These are phyloP conservation scores for Delia radicum DNA, from an alignment of 1,140 invertebrate genomes.

Conservation along the genomic window DNA sequence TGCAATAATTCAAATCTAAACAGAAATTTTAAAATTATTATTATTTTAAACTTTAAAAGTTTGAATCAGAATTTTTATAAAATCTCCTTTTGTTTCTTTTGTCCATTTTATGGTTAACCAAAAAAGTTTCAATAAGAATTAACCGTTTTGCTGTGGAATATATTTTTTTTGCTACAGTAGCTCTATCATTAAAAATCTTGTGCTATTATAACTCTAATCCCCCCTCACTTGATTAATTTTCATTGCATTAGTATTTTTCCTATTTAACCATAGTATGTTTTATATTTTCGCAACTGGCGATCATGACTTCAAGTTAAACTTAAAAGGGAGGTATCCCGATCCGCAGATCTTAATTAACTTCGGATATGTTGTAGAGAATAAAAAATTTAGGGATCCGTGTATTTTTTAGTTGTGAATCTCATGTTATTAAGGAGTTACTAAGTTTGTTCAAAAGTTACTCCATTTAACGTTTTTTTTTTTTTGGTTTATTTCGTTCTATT, in stretches of 20 bases:
- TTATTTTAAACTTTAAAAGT: background rate
- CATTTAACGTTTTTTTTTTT: no score
- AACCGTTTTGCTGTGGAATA: background rate
- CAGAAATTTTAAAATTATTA: background rate
- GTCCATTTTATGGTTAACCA: no score
- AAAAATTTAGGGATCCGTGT: no score
- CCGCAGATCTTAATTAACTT: no score
- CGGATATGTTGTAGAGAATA: no score
- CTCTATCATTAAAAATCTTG: background rate
- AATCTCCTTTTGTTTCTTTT: no score
- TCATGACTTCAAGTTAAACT: constrained; percentile 21
- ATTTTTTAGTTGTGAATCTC: no score
- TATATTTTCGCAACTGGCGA: constrained; percentile 15
- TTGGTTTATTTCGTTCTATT: no score
- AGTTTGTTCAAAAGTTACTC: no score
- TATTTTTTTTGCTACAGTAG: background rate
- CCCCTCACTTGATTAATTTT: background rate
- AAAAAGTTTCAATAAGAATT: background rate
- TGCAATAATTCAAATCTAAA: background rate
- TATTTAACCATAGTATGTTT: background rate
- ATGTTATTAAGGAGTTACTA: no score
- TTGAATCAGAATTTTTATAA: no score
- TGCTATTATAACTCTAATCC: background rate
- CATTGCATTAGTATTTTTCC: constrained; percentile 8
- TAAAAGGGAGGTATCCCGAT: background rate